Conservation (phyloP, 2,797 vertebrate species). For the Moxostoma hubbsi region DNA sequence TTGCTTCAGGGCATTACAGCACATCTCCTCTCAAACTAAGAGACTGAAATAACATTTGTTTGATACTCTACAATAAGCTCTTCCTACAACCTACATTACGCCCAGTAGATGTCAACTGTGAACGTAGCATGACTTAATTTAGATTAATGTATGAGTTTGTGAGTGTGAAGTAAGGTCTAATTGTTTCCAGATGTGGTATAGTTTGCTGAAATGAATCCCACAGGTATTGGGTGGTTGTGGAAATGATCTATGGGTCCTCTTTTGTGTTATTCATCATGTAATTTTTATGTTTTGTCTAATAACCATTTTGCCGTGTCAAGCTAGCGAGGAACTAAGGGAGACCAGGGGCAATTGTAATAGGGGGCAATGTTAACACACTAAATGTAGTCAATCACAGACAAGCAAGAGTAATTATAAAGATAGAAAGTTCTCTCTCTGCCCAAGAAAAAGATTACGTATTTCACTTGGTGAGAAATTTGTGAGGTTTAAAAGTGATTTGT, state of each 20-base stretch:
- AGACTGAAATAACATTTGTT: constrained; percentile 14
- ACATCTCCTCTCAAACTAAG: not conserved
- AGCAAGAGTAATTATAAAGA: too few species aligned
- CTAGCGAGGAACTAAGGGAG: not conserved
- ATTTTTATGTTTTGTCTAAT: not conserved
- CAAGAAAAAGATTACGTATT: too few species aligned
- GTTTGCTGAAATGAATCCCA: not conserved
- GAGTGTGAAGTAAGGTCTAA: constrained; percentile 6
- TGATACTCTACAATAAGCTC: constrained; percentile 8
- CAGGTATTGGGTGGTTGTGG: not conserved
- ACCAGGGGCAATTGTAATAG: too few species aligned
- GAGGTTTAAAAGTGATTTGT: too few species aligned
- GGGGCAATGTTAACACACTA: too few species aligned
- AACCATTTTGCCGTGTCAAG: constrained; percentile 8
- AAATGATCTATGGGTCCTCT: constrained; percentile 14
- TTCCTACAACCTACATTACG: not conserved
- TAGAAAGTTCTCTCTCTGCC: too few species aligned
- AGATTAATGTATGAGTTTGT: constrained; percentile 3
- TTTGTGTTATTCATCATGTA: constrained; percentile 16
- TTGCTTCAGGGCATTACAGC: constrained; percentile 16
- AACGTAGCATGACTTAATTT: not conserved
- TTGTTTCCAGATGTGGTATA: constrained; percentile 16
- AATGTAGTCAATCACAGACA: too few species aligned
- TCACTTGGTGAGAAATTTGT: too few species aligned
- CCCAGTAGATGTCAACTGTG: not conserved